phyloP scores from a whole-genome alignment of 2,888 invertebrate species.

The Aphodius granarius region DNA sequence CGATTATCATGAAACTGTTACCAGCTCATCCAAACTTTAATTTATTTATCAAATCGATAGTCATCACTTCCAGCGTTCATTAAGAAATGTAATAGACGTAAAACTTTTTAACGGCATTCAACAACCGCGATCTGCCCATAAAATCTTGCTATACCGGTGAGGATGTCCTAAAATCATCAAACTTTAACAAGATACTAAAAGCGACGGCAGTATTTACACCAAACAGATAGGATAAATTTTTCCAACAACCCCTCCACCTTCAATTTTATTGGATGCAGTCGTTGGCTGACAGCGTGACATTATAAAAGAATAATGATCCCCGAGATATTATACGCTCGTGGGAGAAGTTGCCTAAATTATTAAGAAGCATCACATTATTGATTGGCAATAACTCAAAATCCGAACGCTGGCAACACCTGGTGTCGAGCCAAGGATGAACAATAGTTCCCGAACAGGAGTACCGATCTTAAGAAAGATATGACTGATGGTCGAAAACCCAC shows the following conservation, averaged over 20 bases:
- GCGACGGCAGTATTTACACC: not conserved
- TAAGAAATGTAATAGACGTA: not conserved
- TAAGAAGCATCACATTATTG: not conserved
- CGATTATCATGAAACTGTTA: too few species aligned
- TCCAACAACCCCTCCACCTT: not conserved
- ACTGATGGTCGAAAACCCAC: not conserved
- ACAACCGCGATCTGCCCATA: not conserved
- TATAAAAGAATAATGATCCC: not conserved
- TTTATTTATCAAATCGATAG: too few species aligned
- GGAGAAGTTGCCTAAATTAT: not conserved
- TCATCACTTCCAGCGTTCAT: too few species aligned
- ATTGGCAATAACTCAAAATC: not conserved
- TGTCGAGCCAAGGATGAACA: not conserved
- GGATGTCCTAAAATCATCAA: not conserved
- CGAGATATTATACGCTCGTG: not conserved
- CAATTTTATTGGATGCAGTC: not conserved
- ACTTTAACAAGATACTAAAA: not conserved
- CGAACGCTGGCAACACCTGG: not conserved
- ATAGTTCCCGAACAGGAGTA: not conserved
- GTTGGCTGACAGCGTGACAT: not conserved
- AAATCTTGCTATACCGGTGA: not conserved
- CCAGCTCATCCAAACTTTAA: too few species aligned
- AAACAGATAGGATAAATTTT: not conserved
- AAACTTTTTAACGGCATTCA: not conserved
- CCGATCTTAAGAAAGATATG: not conserved